A percentile compares a stretch with the other conserved stretches of the same genome.
phyloP scores from a whole-genome alignment of 2,797 vertebrate species.

The Sphenopsis melanotis region DNA sequence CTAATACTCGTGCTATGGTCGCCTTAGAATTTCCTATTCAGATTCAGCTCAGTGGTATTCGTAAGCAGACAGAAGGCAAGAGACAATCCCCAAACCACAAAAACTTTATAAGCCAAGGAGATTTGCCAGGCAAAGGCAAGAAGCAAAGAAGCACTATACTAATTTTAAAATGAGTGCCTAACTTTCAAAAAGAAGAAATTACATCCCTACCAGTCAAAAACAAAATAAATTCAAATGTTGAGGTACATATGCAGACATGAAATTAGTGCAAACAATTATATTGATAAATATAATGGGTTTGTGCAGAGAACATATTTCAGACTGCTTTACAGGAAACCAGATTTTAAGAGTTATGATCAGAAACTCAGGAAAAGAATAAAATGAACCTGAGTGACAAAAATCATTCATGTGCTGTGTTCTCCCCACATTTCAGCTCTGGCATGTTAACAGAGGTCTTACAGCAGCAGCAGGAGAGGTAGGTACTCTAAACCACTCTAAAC shows the following conservation, averaged over 20 bases:
- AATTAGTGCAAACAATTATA: neutral
- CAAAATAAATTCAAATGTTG: neutral
- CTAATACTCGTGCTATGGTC: neutral
- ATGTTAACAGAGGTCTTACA: fast-evolving
- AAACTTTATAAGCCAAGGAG: neutral
- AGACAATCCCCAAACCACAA: neutral
- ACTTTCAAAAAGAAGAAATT: neutral
- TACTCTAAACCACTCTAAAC: neutral
- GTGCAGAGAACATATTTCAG: neutral
- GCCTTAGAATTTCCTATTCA: neutral
- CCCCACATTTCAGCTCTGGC: neutral
- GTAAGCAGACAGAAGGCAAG: neutral
- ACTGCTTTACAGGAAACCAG: neutral
- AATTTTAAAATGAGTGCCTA: neutral
- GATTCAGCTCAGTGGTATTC: neutral
- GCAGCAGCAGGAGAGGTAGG: neutral
- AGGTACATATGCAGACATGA: neutral
- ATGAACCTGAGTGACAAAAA: neutral
- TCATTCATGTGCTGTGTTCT: fast-evolving
- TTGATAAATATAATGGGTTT: neutral
- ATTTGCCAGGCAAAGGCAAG: neutral
- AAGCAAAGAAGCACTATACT: neutral
- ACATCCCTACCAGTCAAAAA: neutral
- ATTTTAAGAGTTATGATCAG: neutral
- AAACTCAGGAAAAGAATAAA: neutral